These are phyloP conservation scores for Mycalesis mineus DNA, from an alignment of 2,888 invertebrate species.

Conservation along the genomic window DNA sequence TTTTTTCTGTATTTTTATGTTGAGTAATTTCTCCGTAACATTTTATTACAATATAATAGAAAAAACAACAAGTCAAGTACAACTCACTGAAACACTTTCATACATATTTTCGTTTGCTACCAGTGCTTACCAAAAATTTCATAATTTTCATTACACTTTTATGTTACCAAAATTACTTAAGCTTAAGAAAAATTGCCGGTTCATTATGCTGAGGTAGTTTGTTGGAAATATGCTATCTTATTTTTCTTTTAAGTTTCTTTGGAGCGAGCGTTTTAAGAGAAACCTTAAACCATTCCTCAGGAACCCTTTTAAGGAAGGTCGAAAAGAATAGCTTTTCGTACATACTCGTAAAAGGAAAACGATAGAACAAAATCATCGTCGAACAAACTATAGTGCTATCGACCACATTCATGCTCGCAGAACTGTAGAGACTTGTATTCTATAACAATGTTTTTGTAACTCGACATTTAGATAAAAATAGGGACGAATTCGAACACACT, in stretches of 20 bases:
- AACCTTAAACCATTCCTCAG: conserved; percentile 3
- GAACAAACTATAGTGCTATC: not conserved
- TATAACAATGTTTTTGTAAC: no score
- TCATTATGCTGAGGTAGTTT: not conserved
- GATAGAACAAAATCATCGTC: conserved; percentile 5
- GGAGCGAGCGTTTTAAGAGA: conserved; percentile 5
- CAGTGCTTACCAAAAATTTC: no score
- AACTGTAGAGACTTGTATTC: not conserved
- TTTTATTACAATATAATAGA: no score
- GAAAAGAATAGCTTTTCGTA: not conserved
- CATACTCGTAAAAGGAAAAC: conserved; percentile 7
- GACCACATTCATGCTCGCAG: not conserved
- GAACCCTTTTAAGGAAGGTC: conserved; percentile 8
- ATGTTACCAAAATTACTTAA: not conserved
- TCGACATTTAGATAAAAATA: no score
- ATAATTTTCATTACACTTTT: not conserved
- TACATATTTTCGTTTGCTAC: no score
- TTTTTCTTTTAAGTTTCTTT: conserved; percentile 7
- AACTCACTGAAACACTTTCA: no score
- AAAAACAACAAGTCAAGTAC: no score
- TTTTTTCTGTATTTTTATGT: no score
- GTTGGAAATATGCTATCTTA: not conserved
- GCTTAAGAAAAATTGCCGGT: not conserved
- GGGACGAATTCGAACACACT: no score
- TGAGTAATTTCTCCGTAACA: no score